Base-by-base conservation (phyloP, 1,140 invertebrate genomes). In the Heliconius melpomene region DNA sequence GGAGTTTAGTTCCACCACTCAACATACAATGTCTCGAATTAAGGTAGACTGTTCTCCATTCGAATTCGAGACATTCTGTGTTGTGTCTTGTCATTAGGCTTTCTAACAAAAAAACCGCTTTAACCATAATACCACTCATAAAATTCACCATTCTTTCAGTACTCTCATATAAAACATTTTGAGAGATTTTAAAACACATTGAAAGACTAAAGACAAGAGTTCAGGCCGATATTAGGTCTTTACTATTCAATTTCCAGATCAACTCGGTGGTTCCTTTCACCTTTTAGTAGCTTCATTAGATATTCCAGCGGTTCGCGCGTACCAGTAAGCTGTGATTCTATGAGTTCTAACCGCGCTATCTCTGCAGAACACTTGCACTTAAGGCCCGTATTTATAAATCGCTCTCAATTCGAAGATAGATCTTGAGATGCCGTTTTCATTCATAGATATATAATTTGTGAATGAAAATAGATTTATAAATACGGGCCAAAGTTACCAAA, bases 301-400 rank as follows among this genome's bases (percentile, higher is more conserved):
- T 70, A 77, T 77, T 70, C 75, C 57, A 36, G 54, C 74, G 46
- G 75, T 77, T 70, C 40, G 75, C 75, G 74, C 40, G 60, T 77
- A 71, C 66, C 20, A 50, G 60, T 66, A 66, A 26, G 75, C 26
- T 26, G 9, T 66, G 13, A 66, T 66, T 66, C 60, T 23, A 66
- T 66, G 26, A 66, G 26, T 66, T 66, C 60, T 29, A 77, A 26
- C 40, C 13, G 36, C 60, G 75, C 75, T 77, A 77, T 77, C 75
- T 29, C 75, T n/a, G n/a, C 40, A 3, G 60, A 77, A 77, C 75
- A 77, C 75, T 77, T 77, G n/a, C 75, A 46, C 36, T 54, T 9
- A 76, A 52, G n/a, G 40, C 26, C 40, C 66, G 40, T 46, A 46
- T 46, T 46, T 46, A 46, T 46, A 46, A 46, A 46, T 16, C 40